Evolutionary conservation across 2,113 vertebrate genomes (phyloP).

Genomic region (Mastomys natalensis): DNA sequence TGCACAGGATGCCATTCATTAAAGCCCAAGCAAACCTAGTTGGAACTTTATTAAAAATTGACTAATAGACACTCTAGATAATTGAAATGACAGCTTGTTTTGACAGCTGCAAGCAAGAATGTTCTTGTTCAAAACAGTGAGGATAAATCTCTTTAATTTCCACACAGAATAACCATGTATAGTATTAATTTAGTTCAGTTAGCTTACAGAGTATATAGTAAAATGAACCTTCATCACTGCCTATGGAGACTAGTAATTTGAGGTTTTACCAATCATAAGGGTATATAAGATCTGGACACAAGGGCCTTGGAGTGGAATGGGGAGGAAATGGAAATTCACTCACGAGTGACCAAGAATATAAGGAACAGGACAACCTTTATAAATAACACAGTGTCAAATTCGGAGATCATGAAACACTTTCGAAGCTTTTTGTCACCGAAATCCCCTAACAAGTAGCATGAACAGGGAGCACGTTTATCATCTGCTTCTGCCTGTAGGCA

Average conservation of each 20-base stretch:
- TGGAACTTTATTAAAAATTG: constrained; percentile 89
- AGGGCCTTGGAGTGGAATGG: constrained; percentile 62
- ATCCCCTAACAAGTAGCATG: constrained; percentile 42
- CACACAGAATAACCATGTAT: constrained; percentile 84
- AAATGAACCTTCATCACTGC: constrained; percentile 70
- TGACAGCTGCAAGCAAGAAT: constrained; percentile 88
- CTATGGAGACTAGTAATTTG: constrained; percentile 82
- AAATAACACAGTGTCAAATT: constrained; percentile 65
- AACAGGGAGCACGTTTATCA: constrained; percentile 30
- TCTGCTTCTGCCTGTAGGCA: background rate
- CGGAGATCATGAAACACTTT: constrained; percentile 54
- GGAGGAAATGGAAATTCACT: constrained; percentile 55
- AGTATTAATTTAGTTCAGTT: constrained; percentile 84
- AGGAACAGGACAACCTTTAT: constrained; percentile 47
- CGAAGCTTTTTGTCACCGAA: constrained; percentile 27
- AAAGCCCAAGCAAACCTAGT: constrained; percentile 82
- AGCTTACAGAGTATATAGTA: constrained; percentile 78
- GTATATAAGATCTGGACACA: constrained; percentile 9
- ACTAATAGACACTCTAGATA: constrained; percentile 87
- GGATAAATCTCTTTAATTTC: constrained; percentile 87
- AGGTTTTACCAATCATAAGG: constrained; percentile 77
- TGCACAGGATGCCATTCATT: constrained; percentile 85
- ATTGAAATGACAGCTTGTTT: constrained; percentile 90
- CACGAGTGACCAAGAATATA: constrained; percentile 24
- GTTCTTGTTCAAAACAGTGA: constrained; percentile 84